Percentiles rank a stretch among this genome's conserved stretches.
These are phyloP conservation scores for Formica selysi DNA, from an alignment of 1,140 invertebrate species.

Conservation along the genomic window DNA sequence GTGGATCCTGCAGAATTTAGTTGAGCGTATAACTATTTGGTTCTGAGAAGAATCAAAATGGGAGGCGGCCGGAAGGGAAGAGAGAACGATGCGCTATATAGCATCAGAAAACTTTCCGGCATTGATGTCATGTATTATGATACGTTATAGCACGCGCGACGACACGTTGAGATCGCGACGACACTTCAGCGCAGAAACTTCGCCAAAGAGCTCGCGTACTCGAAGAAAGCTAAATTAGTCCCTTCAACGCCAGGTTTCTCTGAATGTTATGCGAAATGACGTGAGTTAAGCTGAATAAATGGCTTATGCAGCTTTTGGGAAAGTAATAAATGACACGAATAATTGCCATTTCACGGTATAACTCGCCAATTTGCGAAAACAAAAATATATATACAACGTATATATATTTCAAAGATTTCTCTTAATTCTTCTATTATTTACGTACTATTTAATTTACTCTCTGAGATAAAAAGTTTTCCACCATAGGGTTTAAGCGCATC, in stretches of 20 bases:
- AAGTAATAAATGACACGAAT: slow-evolving; percentile 50
- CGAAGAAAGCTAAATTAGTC: slow-evolving; percentile 59
- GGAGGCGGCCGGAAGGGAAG: not conserved
- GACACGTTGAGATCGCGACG: slow-evolving; percentile 21
- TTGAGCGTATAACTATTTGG: slow-evolving; percentile 30
- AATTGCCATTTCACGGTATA: slow-evolving; percentile 31
- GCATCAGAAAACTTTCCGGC: slow-evolving; percentile 37
- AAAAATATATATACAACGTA: not conserved
- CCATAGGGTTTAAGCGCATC: not conserved
- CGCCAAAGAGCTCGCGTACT: not conserved
- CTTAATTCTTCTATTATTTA: not conserved
- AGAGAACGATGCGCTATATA: slow-evolving; percentile 14
- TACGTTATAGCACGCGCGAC: slow-evolving; percentile 38
- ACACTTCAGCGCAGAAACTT: slow-evolving; percentile 45
- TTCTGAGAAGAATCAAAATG: not conserved
- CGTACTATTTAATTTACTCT: slow-evolving; percentile 16
- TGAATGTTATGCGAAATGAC: slow-evolving; percentile 32
- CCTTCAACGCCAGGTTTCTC: slow-evolving; percentile 29
- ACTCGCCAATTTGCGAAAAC: slow-evolving; percentile 25
- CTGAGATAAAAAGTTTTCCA: not conserved
- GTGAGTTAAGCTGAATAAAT: slow-evolving; percentile 54
- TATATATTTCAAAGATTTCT: not conserved
- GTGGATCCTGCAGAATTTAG: slow-evolving; percentile 19
- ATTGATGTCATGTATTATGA: slow-evolving; percentile 48
- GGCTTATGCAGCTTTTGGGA: slow-evolving; percentile 9